Conservation (phyloP, 2,113 vertebrate genomes). For the Caranx melampygus region DNA sequence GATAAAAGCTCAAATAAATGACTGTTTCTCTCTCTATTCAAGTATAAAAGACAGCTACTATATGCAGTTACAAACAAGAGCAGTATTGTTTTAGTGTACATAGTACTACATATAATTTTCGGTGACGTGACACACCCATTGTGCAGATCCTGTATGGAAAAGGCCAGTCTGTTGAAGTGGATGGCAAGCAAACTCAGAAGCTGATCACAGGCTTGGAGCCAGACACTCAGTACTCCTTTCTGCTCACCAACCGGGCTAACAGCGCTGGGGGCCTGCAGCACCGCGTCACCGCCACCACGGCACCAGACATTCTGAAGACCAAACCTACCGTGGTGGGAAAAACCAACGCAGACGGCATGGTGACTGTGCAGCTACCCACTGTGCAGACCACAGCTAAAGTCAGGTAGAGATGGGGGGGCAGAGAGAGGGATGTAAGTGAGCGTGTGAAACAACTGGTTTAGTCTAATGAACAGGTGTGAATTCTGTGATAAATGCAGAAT, state of each 20-base stretch:
- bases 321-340: constrained; percentile 95
- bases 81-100: not conserved
- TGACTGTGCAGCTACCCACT: constrained; percentile 94
- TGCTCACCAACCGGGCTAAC: constrained; percentile 95
- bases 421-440: not conserved
- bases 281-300: constrained; percentile 92
- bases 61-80: not conserved
- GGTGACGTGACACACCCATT: not conserved
- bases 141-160: constrained; percentile 95
- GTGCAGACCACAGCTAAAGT: constrained; percentile 92
- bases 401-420: constrained; percentile 82
- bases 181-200: constrained; percentile 94
- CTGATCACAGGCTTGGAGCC: constrained; percentile 93
- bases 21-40: not conserved
- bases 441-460: not conserved
- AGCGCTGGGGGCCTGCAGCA: constrained; percentile 96
- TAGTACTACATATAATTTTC: not conserved
- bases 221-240: constrained; percentile 95
- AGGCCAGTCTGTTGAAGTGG: constrained; percentile 93
- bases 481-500: constrained; percentile 16
- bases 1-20: not conserved
- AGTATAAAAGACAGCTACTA: not conserved
- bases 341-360: constrained; percentile 94
- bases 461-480: not conserved
- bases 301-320: constrained; percentile 92